Evolutionary conservation across 2,797 vertebrate genomes (phyloP), one percentile per base, ranked within the genome.

Genomic region (Rhinoraja longicauda): DNA sequence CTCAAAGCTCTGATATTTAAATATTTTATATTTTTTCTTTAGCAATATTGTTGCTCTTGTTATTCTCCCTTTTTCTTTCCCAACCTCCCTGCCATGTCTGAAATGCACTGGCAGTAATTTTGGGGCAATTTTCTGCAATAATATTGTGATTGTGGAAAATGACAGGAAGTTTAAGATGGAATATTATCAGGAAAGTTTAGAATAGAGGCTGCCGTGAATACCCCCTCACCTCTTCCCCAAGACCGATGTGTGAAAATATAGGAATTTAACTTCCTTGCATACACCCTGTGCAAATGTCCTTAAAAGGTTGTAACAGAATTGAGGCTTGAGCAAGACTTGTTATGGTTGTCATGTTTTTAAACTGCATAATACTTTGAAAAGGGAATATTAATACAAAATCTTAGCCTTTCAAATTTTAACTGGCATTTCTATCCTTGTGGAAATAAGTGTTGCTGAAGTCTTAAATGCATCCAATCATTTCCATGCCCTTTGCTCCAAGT

Each of bases 101-200:
- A 94, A 93, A 94, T 95, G 94, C 90, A 94, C 94, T 94, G 94
- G 93, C 94, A 93, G 94, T 93, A 93, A 93, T 93, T 92, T 92
- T 45, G 45, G 67, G 12, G 70, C 94, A 95, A 93, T 95, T 93
- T 93, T 94, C 94, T 95, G 12, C 9, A 9, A 36, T n/a, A 53
- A 29, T 73, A 53, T 53, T 53, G 88, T 75, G 57, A 39, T 45
- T 75, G 10, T 92, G 36, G 19, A 72, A n/a, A 45, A 92, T 39
- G 36, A n/a, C 39, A 53, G 24, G 90, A 53, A 70, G 5, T 73
- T 92, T 75, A n/a, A 75, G 90, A 45, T 72, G 72, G 32, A 75
- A 53, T 53, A 45, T 73, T 36, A 57, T 75, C 67, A 29, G 70
- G 67, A 10, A 92, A 36, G 45, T 75, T 92, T 57, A 45, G 73